phyloP scores from a whole-genome alignment of 2,113 vertebrate genomes.

The Sminthopsis crassicaudata region DNA sequence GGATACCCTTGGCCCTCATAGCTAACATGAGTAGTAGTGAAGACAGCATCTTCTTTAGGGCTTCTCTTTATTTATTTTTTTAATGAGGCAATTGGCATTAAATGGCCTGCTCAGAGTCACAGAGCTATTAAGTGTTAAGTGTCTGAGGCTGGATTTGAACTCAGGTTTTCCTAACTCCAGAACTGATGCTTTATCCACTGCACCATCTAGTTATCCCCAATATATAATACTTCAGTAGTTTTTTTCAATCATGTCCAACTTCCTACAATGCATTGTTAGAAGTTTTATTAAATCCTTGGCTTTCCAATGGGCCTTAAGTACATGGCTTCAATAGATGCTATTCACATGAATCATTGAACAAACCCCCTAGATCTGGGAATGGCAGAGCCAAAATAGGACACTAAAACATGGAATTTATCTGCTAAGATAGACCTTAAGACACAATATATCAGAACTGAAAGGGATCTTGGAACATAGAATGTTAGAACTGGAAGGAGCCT shows the following conservation, averaged over 20 bases:
- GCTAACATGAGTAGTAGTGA: neutral
- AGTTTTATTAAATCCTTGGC: neutral
- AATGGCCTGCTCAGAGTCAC: too few species aligned
- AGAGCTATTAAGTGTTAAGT: too few species aligned
- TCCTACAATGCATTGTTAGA: neutral
- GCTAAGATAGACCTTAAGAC: neutral
- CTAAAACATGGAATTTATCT: neutral
- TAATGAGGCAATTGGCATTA: too few species aligned
- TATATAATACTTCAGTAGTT: too few species aligned
- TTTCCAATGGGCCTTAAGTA: neutral
- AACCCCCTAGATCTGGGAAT: neutral
- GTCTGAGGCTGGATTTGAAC: too few species aligned
- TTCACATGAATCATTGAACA: neutral
- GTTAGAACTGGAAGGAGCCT: neutral
- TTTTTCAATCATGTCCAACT: too few species aligned
- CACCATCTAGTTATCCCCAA: too few species aligned
- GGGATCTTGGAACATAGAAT: neutral
- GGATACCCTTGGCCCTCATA: neutral
- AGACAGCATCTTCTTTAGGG: too few species aligned
- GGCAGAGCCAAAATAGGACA: neutral
- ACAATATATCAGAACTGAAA: neutral
- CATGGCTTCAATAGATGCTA: neutral
- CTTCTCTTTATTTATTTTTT: too few species aligned
- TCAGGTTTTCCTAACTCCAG: too few species aligned
- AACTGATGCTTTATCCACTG: too few species aligned